These are phyloP conservation scores for Pitangus sulphuratus DNA, from an alignment of 2,797 vertebrate species.

Conservation along the genomic window DNA sequence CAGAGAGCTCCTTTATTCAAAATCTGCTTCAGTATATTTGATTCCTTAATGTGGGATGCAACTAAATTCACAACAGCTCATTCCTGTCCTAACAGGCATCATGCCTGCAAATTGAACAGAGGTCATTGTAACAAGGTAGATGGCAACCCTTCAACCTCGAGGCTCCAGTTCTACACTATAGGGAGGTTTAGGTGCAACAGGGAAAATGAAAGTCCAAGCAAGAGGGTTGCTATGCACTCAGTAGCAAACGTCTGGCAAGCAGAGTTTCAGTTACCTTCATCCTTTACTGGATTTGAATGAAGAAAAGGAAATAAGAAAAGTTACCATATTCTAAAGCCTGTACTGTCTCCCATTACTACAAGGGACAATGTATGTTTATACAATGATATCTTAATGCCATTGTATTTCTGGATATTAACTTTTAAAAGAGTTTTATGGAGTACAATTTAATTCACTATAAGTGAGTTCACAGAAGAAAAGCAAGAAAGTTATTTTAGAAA, in stretches of 20 bases:
- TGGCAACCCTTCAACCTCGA: neutral
- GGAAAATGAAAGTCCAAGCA: neutral
- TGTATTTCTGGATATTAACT: neutral
- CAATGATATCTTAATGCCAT: neutral
- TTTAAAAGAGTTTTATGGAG: neutral
- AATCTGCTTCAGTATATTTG: neutral
- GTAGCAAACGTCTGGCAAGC: neutral
- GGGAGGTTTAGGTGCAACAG: neutral
- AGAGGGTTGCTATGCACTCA: neutral
- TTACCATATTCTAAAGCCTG: neutral
- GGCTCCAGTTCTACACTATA: neutral
- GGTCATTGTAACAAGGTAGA: neutral
- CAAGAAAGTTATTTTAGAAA: neutral
- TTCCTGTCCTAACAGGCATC: neutral
- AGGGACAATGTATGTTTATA: neutral
- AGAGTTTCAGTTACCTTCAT: neutral
- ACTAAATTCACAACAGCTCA: neutral
- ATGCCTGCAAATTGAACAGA: neutral
- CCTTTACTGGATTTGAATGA: neutral
- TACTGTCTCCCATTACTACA: neutral
- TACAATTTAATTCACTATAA: neutral
- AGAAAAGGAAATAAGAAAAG: neutral
- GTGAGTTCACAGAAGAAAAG: neutral
- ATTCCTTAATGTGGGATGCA: neutral
- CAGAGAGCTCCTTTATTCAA: neutral